A percentile compares a stretch with the other conserved stretches of the same genome.
phyloP scores from a whole-genome alignment of 2,797 vertebrate species.

The Psittacula echo region DNA sequence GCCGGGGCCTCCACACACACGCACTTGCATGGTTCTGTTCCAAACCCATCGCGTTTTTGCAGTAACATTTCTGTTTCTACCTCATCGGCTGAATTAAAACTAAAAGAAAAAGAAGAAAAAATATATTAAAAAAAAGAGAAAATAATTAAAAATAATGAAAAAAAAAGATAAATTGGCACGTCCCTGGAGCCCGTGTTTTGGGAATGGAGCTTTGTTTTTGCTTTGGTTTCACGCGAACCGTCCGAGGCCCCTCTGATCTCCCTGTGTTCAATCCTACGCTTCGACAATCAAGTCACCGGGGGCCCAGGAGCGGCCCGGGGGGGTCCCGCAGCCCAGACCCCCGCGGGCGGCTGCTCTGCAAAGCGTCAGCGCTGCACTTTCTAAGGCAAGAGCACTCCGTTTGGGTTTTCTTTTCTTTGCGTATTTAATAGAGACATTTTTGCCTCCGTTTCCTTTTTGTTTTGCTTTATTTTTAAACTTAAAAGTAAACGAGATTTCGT shows the following conservation, averaged over 20 bases:
- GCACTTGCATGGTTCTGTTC: conserved; percentile 70
- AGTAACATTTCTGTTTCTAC: conserved; percentile 83
- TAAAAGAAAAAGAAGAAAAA: not conserved
- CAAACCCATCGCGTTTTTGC: conserved; percentile 61
- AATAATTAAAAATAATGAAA: not conserved
- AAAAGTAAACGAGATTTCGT: conserved; percentile 50
- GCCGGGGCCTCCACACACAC: conserved; percentile 46
- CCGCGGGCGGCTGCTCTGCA: not conserved
- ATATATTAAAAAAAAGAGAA: not conserved
- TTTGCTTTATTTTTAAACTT: not conserved
- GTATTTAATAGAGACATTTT: conserved; percentile 35
- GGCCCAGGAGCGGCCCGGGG: conserved; percentile 36
- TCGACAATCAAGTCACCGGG: conserved; percentile 88
- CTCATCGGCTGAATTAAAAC: conserved; percentile 82
- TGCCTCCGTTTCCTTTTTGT: not conserved
- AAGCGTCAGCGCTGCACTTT: conserved; percentile 72
- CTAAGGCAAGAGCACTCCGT: conserved; percentile 55
- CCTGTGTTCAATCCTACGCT: conserved; percentile 80
- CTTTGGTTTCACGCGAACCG: conserved; percentile 69
- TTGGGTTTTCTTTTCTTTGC: conserved; percentile 4
- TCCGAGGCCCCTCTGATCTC: conserved; percentile 76
- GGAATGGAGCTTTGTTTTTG: conserved; percentile 53
- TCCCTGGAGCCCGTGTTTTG: conserved; percentile 76
- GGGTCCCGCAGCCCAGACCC: not conserved
- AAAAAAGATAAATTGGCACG: conserved; percentile 28